Evolutionary conservation across 2,888 invertebrate species (phyloP), one percentile per base, ranked within the genome.

Genomic region (Itoplectis maculator): DNA sequence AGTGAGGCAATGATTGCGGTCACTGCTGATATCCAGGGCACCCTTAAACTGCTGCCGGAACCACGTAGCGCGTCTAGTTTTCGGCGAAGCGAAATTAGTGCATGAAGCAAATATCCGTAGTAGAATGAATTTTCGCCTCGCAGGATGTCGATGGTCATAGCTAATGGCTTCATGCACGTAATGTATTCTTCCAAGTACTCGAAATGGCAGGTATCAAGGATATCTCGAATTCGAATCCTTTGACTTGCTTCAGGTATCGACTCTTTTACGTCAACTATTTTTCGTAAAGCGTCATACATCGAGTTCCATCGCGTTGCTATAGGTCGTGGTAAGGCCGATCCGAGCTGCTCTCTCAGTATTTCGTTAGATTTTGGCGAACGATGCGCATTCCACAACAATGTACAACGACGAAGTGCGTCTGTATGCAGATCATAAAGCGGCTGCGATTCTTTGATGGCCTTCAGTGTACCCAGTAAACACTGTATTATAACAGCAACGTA

Each of bases 331-430:
- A 49, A 18, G 18, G 49, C 49, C 18, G n/a, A 15, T 49, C 49
- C 49, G 49, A 49, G 49, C n/a, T 18, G n/a, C 49, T 49, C 15
- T 49, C 56, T 15, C 56, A 56, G 8, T 23, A 56, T 29, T 56
- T 23, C 56, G 45, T 59, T 59, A 11, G 18, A 42, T 68, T 77
- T 69, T n/a, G 68, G 76, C 6, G 76, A 77, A 47, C 68, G 76
- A 23, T 45, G 8, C 13, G 35, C 8, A 23, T 54, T 66, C 76
- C 69, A 77, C 13, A 77, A 40, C 1, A 37, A 15, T 11, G 54
- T 68, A 40, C 76, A 77, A 42, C 51, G 29, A 42, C 20, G 29
- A 13, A 77, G 6, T 0, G n/a, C 65, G n/a, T 59, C 63, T 8
- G 3, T 29, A 11, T 77, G 76, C 0, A 13, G 2, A 15, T 56